Conservation (phyloP, 2,888 invertebrate genomes). For the Drosophila pegasa region DNA sequence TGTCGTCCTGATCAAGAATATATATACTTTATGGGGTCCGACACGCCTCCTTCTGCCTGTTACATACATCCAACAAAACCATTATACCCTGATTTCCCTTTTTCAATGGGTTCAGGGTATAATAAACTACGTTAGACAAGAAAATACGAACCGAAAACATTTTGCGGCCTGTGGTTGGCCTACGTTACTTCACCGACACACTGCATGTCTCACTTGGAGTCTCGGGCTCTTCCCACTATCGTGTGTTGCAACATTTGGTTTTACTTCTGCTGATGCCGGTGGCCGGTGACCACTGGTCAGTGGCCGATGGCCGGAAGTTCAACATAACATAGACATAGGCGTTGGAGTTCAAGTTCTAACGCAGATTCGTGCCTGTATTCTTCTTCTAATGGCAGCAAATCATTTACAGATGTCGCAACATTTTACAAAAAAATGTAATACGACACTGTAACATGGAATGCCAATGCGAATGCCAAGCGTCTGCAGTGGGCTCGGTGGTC, state of each 20-base stretch:
- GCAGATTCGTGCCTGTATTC: conserved; percentile 18
- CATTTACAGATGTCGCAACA: conserved; percentile 79
- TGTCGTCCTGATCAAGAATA: too few species aligned
- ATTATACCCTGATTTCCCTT: too few species aligned
- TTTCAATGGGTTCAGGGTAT: too few species aligned
- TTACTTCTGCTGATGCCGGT: conserved; percentile 39
- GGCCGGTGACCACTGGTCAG: neutral
- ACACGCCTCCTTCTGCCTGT: too few species aligned
- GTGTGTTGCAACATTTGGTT: conserved; percentile 47
- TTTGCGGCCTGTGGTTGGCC: conserved; percentile 52
- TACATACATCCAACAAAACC: too few species aligned
- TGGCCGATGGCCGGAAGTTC: conserved; percentile 57
- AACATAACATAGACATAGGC: conserved; percentile 10
- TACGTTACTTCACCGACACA: conserved; percentile 11
- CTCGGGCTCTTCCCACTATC: conserved; percentile 10
- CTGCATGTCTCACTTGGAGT: conserved; percentile 4
- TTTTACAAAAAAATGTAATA: conserved; percentile 74
- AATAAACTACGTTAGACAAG: conserved; percentile 30
- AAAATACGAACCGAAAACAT: conserved; percentile 62
- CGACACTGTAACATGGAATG: conserved; percentile 28
- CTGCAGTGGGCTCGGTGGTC: neutral
- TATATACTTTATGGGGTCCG: too few species aligned
- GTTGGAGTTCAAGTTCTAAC: conserved; percentile 6
- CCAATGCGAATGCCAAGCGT: neutral
- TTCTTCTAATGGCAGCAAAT: conserved; percentile 73